Evolutionary conservation across 2,797 vertebrate genomes (phyloP).

Genomic region (Acanthornis magna): DNA sequence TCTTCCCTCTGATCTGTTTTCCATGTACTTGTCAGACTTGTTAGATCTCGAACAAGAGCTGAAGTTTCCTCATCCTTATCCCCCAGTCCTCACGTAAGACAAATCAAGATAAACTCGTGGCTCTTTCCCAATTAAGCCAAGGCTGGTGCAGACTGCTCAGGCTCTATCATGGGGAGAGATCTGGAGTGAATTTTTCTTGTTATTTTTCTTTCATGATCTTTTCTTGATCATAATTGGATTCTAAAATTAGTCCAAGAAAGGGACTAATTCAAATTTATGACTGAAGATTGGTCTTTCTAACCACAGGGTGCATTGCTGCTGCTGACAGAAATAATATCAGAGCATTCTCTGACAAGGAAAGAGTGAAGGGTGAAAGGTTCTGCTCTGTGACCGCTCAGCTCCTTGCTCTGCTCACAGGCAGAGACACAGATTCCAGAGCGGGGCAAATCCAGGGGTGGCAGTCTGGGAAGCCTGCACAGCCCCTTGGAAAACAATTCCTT

Average conservation of each 20-base stretch:
- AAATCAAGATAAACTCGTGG: neutral
- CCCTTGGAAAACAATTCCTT: neutral
- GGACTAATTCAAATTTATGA: neutral
- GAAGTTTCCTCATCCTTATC: neutral
- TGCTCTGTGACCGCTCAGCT: neutral
- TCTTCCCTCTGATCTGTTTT: slow-evolving; percentile 41
- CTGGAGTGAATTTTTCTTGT: neutral
- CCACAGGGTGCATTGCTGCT: neutral
- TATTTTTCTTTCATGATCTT: slow-evolving; percentile 13
- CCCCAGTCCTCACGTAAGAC: neutral
- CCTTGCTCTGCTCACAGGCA: neutral
- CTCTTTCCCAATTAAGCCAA: neutral
- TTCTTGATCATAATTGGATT: slow-evolving; percentile 24
- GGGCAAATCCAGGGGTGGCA: neutral
- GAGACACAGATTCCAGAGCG: neutral
- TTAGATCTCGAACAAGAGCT: slow-evolving; percentile 16
- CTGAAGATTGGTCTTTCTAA: neutral
- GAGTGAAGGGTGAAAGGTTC: neutral
- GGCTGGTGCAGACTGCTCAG: neutral
- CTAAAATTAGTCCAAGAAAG: slow-evolving; percentile 20
- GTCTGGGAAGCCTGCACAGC: neutral
- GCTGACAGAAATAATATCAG: neutral
- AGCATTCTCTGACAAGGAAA: neutral
- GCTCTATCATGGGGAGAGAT: neutral
- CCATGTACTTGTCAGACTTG: slow-evolving; percentile 37